These are phyloP conservation scores for Forbesichthys papilliferus DNA, from an alignment of 2,113 vertebrate species.

Conservation along the genomic window DNA sequence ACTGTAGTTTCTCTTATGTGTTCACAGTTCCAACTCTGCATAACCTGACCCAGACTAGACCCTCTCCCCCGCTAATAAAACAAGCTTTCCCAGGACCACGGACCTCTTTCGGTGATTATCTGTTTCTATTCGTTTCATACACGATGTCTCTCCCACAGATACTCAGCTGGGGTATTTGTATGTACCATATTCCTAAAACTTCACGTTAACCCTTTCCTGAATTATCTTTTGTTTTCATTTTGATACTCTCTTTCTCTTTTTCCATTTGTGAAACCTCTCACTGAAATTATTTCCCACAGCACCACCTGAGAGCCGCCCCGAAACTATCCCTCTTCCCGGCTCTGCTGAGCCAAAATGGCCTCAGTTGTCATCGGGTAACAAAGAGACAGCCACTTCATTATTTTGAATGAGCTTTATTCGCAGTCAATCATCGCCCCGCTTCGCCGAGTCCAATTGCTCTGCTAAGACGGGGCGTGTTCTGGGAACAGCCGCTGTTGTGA, in stretches of 20 bases:
- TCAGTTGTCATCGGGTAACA: conserved; percentile 63
- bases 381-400: conserved; percentile 21
- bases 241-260: neutral
- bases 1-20: neutral
- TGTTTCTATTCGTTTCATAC: conserved; percentile 3
- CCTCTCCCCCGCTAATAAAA: conserved; percentile 34
- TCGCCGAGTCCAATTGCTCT: conserved; percentile 42
- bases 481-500: conserved; percentile 36
- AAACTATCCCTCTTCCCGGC: conserved; percentile 47
- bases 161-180: neutral
- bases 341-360: conserved; percentile 53
- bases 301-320: conserved; percentile 57
- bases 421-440: conserved; percentile 51
- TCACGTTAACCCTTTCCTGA: neutral
- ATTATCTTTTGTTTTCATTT: neutral
- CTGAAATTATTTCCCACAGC: conserved; percentile 65
- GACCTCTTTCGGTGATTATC: conserved; percentile 70
- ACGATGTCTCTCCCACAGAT: neutral
- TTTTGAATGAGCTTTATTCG: conserved; percentile 45
- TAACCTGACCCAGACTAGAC: conserved; percentile 58
- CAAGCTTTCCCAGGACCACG: conserved; percentile 56
- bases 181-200: neutral
- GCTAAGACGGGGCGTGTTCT: conserved; percentile 26
- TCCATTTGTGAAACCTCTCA: neutral
- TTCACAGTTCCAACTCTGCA: conserved; percentile 53